phyloP scores from a whole-genome alignment of 2,888 invertebrate species.

The Leistus spinibarbis region DNA sequence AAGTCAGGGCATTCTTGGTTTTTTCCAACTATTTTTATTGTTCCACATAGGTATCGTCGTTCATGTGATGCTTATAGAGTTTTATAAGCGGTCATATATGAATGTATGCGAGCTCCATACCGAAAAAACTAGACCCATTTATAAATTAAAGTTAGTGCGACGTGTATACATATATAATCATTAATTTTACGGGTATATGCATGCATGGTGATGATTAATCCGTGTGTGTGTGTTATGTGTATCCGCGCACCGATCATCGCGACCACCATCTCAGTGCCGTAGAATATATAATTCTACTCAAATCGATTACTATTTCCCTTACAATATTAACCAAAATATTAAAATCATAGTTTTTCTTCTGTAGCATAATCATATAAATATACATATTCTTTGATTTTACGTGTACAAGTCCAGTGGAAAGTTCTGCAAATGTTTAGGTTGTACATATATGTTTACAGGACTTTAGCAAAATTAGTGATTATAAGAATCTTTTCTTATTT shows the following conservation, averaged over 20 bases:
- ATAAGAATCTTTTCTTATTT: too few species aligned
- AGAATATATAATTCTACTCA: too few species aligned
- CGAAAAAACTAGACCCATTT: constrained; percentile 28
- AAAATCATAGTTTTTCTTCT: too few species aligned
- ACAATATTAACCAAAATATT: too few species aligned
- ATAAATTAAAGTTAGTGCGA: constrained; percentile 35
- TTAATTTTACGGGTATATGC: constrained; percentile 30
- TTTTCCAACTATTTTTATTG: not conserved
- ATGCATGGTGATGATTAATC: constrained; percentile 23
- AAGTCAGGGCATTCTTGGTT: not conserved
- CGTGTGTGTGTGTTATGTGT: constrained; percentile 7
- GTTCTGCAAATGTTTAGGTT: too few species aligned
- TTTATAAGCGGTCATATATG: not conserved
- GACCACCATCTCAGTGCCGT: not conserved
- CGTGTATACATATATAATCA: constrained; percentile 36
- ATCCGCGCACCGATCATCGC: not conserved
- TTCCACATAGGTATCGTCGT: not conserved
- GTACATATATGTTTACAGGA: too few species aligned
- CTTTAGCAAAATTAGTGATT: too few species aligned
- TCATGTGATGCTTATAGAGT: not conserved
- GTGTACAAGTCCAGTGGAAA: too few species aligned
- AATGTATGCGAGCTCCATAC: not conserved
- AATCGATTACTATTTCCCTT: too few species aligned
- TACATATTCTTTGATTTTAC: too few species aligned
- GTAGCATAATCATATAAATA: too few species aligned